A percentile compares a stretch with the other conserved stretches of the same genome.
Evolutionary conservation across 2,888 invertebrate species (phyloP).

Genomic region (Dione vanillae): DNA sequence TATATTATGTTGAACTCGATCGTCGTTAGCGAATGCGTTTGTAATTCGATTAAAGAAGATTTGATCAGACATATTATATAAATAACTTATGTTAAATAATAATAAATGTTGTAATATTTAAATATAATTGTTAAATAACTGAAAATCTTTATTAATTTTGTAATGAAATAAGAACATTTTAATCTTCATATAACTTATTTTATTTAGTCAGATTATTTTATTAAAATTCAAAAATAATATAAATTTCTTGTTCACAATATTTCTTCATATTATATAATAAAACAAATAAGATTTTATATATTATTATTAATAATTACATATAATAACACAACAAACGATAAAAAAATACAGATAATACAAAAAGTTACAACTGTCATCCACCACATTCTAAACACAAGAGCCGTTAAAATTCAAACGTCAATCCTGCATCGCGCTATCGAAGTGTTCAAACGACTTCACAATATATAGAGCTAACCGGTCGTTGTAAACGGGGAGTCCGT

Average conservation of each 20-base stretch:
- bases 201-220: too few relatives aligned
- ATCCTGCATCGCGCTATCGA: constrained; percentile 54
- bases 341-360: not conserved
- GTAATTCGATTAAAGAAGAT: not conserved
- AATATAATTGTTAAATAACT: too few relatives aligned
- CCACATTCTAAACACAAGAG: not conserved
- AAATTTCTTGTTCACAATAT: not conserved
- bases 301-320: not conserved
- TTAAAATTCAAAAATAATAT: not conserved
- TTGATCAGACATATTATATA: not conserved
- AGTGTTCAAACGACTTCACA: constrained; percentile 47
- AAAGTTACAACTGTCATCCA: not conserved
- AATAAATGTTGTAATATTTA: too few relatives aligned
- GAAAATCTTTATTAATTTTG: too few relatives aligned
- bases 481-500: constrained; percentile 54
- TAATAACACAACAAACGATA: not conserved
- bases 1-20: constrained; percentile 7
- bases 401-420: constrained; percentile 32
- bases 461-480: constrained; percentile 47
- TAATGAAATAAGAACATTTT: too few relatives aligned
- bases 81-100: too few relatives aligned
- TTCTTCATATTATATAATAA: not conserved
- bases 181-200: too few relatives aligned
- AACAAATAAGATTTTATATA: not conserved
- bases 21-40: constrained; percentile 10